Evolutionary conservation across 2,888 invertebrate species (phyloP), one percentile per base, ranked within the genome.

Genomic region (Caenorhabditis angaria): DNA sequence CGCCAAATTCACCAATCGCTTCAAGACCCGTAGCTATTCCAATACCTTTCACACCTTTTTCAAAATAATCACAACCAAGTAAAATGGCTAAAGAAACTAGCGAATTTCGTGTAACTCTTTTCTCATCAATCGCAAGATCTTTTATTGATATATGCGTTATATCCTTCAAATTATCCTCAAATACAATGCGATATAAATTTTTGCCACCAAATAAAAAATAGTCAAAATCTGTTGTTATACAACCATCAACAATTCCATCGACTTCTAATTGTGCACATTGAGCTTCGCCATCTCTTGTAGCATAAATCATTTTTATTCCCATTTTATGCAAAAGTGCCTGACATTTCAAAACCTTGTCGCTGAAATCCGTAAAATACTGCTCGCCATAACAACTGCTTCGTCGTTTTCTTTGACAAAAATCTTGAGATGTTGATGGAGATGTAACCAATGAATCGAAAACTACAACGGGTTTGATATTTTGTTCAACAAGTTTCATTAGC

Each of bases 201-300:
- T 91, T 91, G 0, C 95, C 97, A 0, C 97, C 97, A 90, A 97
- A 99, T 0, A 97, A 90, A 95, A 97, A 99, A 82, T 97, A 93
- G 90, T 99, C 97, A 82, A 95, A 95, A 88, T 99, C 99, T 87
- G 97, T 96, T 0, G 97, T 97, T 57, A 97, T 94, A 0, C 95
- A 95, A 6, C 97, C 97, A 87, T 95, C 92, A 0, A 83, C 82
- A 55, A 94, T 89, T 57, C 92, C 91, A 1, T 91, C 90, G 61
- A 90, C 90, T 88, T 95, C 94, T 22, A 95, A 90, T 88, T 93
- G 94, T 0, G 97, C 97, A 88, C 97, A 99, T 87, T 99, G 97
- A 0, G 97, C 96, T 90, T 99, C 97, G 0, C 97, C 97, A 90
- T 99, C 97, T 92, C 93, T 94, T 1, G 97, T 96, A 5, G 96